phyloP scores from a whole-genome alignment of 2,113 vertebrate genomes.

The Okapia johnstoni region DNA sequence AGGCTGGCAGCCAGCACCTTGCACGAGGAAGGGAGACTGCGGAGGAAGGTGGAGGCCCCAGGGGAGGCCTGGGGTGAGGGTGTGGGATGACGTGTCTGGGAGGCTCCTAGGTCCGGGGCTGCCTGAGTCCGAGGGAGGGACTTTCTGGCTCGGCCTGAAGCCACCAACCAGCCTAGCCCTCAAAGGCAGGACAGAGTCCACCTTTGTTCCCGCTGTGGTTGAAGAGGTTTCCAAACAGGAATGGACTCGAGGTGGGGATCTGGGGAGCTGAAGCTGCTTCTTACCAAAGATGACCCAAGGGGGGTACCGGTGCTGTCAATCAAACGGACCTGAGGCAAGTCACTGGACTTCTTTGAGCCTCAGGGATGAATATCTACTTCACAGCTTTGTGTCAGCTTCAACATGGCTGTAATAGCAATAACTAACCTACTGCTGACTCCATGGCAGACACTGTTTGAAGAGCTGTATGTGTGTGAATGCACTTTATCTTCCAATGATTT shows the following conservation, averaged over 20 bases:
- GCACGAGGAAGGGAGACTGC: neutral
- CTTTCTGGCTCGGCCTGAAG: neutral
- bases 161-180: neutral
- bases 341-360: neutral
- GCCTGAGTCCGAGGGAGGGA: neutral
- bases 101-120: neutral
- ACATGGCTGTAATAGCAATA: neutral
- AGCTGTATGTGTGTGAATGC: neutral
- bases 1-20: neutral
- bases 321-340: neutral
- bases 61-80: neutral
- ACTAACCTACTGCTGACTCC: neutral
- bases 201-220: neutral
- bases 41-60: neutral
- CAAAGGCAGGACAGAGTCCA: neutral
- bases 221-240: neutral
- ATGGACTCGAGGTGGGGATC: neutral
- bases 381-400: neutral
- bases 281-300: neutral
- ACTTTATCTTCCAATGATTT: neutral
- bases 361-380: neutral
- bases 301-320: neutral
- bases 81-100: neutral
- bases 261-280: neutral
- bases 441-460: neutral